Base-by-base conservation (phyloP, 2,113 vertebrate genomes). In the Psettodes erumei region DNA sequence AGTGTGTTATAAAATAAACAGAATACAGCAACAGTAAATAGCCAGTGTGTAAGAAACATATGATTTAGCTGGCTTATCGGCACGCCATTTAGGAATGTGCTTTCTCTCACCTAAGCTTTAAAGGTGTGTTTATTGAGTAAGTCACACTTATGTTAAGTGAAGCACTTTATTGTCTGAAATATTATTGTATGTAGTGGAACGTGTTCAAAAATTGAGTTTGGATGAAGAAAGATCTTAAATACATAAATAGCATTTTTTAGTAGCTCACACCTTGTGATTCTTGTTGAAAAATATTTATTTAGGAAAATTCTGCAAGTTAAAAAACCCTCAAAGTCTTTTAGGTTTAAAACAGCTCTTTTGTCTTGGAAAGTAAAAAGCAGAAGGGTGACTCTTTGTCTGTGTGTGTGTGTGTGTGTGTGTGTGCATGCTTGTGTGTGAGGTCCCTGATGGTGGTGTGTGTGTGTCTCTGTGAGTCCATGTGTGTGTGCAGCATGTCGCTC, bases 401-500 rank as follows among this genome's bases (percentile, higher is more conserved):
- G 2, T 37, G 50, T 23, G 63, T 5, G 40, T 47, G 18, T 47
- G 47, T 30, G 12, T 45, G 19, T 40, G 8, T 32, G 4, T 65
- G 21, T 11, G 38, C 48, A 21, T 68, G 38, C 27, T 4, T 32
- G 38, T 23, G 59, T 10, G 40, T 51, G 16, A n/a, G n/a, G n/a
- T 59, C 18, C 11, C 48, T 63, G 51, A 5, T 23, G 15, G 27
- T 76, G 70, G 47, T 61, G 47, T 76, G 16, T 68, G 21, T 42
- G 23, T 64, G 35, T 55, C 6, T 37, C 38, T 69, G 19, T 77
- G 30, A 66, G 56, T 74, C 33, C 42, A n/a, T 33, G 37, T 37
- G 58, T 63, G 43, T 58, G 50, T 27, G 43, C 33, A 47, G 72
- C 13, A 50, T 88, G 68, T 72, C 69, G 78, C 75, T 69, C 71